These are phyloP conservation scores for Kryphioiulus occultus DNA, from an alignment of 2,888 invertebrate species.

Conservation along the genomic window DNA sequence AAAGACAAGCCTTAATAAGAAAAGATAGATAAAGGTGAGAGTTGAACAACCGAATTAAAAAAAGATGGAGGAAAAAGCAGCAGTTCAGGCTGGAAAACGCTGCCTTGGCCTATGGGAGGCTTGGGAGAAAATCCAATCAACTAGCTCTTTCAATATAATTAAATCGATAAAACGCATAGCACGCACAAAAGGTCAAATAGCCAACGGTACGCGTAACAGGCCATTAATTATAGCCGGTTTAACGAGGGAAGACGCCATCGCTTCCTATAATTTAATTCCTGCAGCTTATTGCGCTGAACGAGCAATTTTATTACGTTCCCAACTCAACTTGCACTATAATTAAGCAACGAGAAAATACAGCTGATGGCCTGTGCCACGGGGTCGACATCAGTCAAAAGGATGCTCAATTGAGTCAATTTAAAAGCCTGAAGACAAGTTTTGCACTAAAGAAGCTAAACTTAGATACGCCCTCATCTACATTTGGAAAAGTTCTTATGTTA, in stretches of 20 bases:
- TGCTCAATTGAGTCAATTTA: background rate
- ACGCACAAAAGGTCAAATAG: constrained; percentile 7
- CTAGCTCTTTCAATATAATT: background rate
- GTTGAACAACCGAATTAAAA: background rate
- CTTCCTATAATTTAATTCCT: constrained; percentile 12
- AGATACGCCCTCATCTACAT: no score
- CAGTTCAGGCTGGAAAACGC: background rate
- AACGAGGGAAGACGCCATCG: background rate
- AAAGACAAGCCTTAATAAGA: background rate
- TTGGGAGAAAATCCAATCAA: constrained; percentile 8
- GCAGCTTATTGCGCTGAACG: background rate
- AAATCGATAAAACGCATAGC: background rate
- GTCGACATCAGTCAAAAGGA: no score
- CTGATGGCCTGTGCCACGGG: background rate
- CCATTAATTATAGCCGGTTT: background rate
- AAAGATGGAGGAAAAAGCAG: background rate
- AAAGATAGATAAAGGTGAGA: background rate
- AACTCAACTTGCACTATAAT: background rate
- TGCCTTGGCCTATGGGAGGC: background rate
- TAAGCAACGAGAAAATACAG: background rate
- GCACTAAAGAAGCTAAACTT: no score
- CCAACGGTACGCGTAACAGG: background rate
- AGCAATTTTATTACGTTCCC: background rate
- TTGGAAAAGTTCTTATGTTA: background rate
- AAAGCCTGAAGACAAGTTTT: background rate